Conservation (phyloP, 2,113 vertebrate species). For the mouse (Mus musculus) region DNA sequence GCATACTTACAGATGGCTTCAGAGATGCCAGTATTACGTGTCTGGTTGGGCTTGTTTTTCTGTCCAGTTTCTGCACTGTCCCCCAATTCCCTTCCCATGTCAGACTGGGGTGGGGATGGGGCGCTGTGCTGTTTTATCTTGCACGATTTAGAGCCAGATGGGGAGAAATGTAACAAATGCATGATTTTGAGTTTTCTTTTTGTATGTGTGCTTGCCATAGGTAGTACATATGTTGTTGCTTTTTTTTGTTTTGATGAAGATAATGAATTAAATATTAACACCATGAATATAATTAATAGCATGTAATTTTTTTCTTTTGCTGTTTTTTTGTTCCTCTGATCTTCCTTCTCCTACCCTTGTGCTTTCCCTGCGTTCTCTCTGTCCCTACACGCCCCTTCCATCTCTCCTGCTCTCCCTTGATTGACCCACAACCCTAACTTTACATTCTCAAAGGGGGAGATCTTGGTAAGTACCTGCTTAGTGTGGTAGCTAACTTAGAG, state of each 20-base stretch:
- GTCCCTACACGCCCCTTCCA: constrained; percentile 76
- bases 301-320: constrained; percentile 92
- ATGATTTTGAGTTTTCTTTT: constrained; percentile 65
- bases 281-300: constrained; percentile 94
- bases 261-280: constrained; percentile 88
- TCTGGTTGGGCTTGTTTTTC: background rate
- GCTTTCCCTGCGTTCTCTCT: constrained; percentile 81
- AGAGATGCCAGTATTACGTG: background rate
- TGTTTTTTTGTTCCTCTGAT: constrained; percentile 82
- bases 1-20: background rate
- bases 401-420: constrained; percentile 78
- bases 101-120: background rate
- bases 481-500: constrained; percentile 68
- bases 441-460: constrained; percentile 93
- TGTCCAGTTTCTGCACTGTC: constrained; percentile 24
- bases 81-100: background rate
- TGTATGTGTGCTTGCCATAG: constrained; percentile 64
- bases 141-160: constrained; percentile 50
- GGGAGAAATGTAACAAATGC: constrained; percentile 72
- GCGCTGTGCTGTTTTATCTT: background rate
- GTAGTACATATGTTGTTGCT: constrained; percentile 73
- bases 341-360: constrained; percentile 82
- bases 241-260: constrained; percentile 79
- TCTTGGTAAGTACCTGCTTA: constrained; percentile 95
- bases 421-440: constrained; percentile 85